phyloP scores from a whole-genome alignment of 1,140 invertebrate genomes.

The Bombus superbus region DNA sequence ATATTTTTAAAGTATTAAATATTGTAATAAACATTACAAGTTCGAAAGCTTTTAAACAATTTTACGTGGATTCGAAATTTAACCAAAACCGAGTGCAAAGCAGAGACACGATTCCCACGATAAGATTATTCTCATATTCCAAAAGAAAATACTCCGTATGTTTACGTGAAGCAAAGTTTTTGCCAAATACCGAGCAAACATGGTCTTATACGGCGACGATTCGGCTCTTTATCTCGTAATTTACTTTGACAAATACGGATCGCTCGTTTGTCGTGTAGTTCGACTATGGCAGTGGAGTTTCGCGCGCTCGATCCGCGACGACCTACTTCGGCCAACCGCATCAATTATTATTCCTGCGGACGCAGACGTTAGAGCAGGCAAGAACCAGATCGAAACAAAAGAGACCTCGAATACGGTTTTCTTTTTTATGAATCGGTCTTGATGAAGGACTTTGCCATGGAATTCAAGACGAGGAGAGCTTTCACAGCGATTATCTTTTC shows the following conservation, averaged over 20 bases:
- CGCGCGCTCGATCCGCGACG: conserved; percentile 23
- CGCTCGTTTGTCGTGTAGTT: conserved; percentile 60
- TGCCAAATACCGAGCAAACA: background rate
- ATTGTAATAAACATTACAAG: too few species aligned
- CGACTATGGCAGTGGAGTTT: conserved; percentile 40
- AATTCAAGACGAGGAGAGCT: background rate
- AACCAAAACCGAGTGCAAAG: background rate
- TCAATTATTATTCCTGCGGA: conserved; percentile 56
- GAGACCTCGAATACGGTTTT: background rate
- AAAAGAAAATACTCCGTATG: too few species aligned
- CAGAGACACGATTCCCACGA: background rate
- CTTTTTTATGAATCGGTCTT: conserved; percentile 5
- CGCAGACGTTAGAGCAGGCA: conserved; percentile 52
- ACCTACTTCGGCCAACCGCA: conserved; percentile 61
- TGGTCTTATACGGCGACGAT: conserved; percentile 33
- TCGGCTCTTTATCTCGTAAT: conserved; percentile 65
- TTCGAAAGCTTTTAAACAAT: background rate
- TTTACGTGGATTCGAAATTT: background rate
- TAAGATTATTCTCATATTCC: background rate
- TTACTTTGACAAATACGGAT: conserved; percentile 71
- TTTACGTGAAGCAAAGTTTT: background rate
- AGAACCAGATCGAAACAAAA: conserved; percentile 14
- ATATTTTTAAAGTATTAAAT: too few species aligned
- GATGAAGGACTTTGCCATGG: background rate
- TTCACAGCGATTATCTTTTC: conserved; percentile 9